Evolutionary conservation across 2,797 vertebrate genomes (phyloP), one percentile per base, ranked within the genome.

Genomic region (Lemur catta): DNA sequence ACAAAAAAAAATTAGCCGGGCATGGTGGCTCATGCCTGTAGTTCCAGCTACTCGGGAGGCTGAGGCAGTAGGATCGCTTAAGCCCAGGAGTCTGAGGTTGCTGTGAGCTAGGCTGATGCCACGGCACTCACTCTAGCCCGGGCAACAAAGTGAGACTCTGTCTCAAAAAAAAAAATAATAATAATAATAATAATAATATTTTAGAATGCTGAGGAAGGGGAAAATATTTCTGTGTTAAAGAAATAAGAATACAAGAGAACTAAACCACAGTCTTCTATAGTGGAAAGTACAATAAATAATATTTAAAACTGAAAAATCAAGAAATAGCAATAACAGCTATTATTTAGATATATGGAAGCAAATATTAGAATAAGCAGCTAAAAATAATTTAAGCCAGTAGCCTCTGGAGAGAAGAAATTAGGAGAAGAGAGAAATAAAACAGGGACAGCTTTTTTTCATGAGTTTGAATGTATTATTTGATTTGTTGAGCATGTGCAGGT

Each of bases 301-400:
- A 89, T 75, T 91, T 85, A 89, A 94, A 91, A 90, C 8, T 46
- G 61, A 82, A 30, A 91, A 69, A 69, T 94, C 82, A 93, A 95
- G 65, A 88, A 95, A 91, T 71, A 90, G 6, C 30, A 78, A 35
- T n/a, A 65, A 20, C 86, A 88, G 5, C 52, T 88, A 18, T 87
- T 88, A 33, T 48, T 69, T 86, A 87, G 38, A 59, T 46, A 71
- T 26, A 90, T 12, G 48, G 35, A 74, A 89, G 12, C 41, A 93
- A 93, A 69, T 69, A 63, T 72, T 69, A 87, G 48, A 74, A 50
- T 78, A 88, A 88, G 43, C 3, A 85, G 30, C 38, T 89, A 71
- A 79, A 89, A 76, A 72, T 38, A 95, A 92, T 50, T 79, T 81
- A 59, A 43, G 71, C 26, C 24, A 80, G 15, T 74, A 46, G 5